Evolutionary conservation across 1,140 invertebrate genomes (phyloP), one percentile per base, ranked within the genome.

Genomic region (Dinothrombium tinctorium): DNA sequence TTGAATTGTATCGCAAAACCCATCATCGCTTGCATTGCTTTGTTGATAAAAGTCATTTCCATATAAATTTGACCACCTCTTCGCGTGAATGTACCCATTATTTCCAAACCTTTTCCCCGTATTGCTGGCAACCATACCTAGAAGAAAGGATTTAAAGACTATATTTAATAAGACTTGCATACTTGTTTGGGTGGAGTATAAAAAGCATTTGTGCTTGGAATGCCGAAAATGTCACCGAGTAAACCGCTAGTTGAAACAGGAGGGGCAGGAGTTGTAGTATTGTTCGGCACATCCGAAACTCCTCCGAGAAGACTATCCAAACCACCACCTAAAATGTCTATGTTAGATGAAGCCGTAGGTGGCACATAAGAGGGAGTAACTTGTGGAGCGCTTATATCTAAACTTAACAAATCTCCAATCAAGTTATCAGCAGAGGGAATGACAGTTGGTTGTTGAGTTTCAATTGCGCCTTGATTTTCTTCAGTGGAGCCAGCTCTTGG

Each of bases 1-100:
- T 98, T 99, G 47, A 99, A 73, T 56, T 98, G 92, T 57, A 98
- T 82, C 22, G 90, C 92, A 64, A 98, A 96, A 7, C 72, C 76
- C 49, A 65, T 71, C 80, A 98, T 92, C 12, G 86, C 74, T 54
- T 95, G 87, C 84, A 98, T 92, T 2, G 92, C 89, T 63, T 87
- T 89, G 60, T 99, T 99, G 28, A 73, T 81, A 51, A 96, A 76
- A 1, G 79, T 89, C 69, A 99, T 73, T 52, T 98, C 92, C 83
- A 98, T 95, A 41, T 69, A 72, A 26, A 94, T 75, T 58, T 79
- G 74, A 4, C 77, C 80, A 54, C 71, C 74, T 51, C 79, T 69
- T 37, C 90, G 67, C 0, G 74, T 72, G 60, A 95, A 96, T n/a
- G 84, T 86, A 41, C 92, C 92, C 59, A 73, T 75, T 35, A 99